Conservation (phyloP, 2,797 vertebrate genomes). For the Sebastes hopkinsi region DNA sequence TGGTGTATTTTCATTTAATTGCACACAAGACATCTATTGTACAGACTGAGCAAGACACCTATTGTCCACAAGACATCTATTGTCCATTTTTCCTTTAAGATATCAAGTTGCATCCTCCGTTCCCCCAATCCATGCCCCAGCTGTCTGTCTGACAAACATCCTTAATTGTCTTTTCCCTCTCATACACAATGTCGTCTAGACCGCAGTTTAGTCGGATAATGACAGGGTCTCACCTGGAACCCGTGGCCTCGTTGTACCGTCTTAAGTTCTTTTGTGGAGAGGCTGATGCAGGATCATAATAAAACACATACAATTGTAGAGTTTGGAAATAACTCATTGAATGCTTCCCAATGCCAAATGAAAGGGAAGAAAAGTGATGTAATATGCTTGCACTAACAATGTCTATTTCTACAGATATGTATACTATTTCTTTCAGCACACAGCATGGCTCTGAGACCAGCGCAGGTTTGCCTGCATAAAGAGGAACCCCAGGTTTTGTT, state of each 20-base stretch:
- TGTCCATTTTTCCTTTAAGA: constrained; percentile 10
- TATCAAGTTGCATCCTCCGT: constrained; percentile 51
- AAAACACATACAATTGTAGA: neutral
- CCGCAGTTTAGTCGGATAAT: constrained; percentile 57
- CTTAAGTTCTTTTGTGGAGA: neutral
- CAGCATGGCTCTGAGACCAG: constrained; percentile 4
- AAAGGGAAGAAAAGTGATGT: neutral
- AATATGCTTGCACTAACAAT: constrained; percentile 24
- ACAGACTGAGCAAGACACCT: too few relatives aligned
- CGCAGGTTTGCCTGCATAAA: constrained; percentile 7
- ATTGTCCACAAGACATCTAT: too few relatives aligned
- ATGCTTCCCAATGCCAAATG: neutral
- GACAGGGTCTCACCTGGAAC: constrained; percentile 43
- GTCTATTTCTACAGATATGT: neutral
- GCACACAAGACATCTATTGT: too few relatives aligned
- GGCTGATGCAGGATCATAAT: neutral
- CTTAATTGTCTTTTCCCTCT: constrained; percentile 48
- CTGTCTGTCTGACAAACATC: constrained; percentile 54
- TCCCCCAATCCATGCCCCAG: constrained; percentile 14
- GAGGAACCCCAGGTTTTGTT: constrained; percentile 49
- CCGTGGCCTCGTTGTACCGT: neutral
- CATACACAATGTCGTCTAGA: constrained; percentile 39
- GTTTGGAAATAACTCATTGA: constrained; percentile 3
- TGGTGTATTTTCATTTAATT: too few relatives aligned
- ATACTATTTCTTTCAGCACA: constrained; percentile 7